These are phyloP conservation scores for Cephonodes hylas DNA, from an alignment of 2,888 invertebrate genomes.

Conservation along the genomic window DNA sequence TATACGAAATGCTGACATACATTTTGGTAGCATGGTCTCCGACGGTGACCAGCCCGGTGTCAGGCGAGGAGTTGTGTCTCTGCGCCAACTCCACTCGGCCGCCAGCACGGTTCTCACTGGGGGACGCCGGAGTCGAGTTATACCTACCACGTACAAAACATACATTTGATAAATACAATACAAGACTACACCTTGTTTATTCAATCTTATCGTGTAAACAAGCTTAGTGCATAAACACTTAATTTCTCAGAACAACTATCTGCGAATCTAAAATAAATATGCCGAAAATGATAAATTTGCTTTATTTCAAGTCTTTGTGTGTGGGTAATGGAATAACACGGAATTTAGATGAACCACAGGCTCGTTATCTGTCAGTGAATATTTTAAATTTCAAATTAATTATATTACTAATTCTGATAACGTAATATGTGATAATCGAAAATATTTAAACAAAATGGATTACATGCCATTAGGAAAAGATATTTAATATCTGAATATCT, in stretches of 20 bases:
- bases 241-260: not conserved
- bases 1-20: no score
- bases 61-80: slow-evolving; percentile 76
- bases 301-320: not conserved
- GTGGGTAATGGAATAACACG: not conserved
- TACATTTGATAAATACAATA: not conserved
- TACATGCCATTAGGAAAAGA: no score
- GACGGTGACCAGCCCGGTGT: slow-evolving; percentile 54
- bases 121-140: slow-evolving; percentile 80
- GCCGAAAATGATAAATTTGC: not conserved
- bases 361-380: no score
- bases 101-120: slow-evolving; percentile 61
- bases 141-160: slow-evolving; percentile 49
- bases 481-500: no score
- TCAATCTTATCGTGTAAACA: not conserved
- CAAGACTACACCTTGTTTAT: not conserved
- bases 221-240: not conserved
- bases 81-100: slow-evolving; percentile 67
- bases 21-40: slow-evolving; percentile 65
- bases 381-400: no score
- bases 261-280: not conserved
- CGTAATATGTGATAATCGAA: no score
- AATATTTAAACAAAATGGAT: no score
- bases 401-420: no score
- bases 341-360: not conserved